Evolutionary conservation across 2,797 vertebrate genomes (phyloP), one percentile per base, ranked within the genome.

Genomic region (Luscinia luscinia): DNA sequence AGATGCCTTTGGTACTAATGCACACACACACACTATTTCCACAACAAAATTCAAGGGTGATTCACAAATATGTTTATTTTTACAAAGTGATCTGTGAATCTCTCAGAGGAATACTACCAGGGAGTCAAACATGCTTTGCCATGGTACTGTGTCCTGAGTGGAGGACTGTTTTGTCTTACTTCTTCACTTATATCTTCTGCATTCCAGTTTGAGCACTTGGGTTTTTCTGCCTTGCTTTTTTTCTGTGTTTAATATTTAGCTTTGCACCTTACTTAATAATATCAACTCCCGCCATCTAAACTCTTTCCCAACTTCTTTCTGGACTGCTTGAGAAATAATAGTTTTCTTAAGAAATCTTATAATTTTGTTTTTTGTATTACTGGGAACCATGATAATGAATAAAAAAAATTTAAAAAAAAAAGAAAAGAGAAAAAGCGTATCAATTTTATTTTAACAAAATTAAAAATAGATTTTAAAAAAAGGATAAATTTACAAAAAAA

Each of bases 371-470:
- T 87, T 77, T 26, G 36, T 2, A 2, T 41, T 45, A n/a, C 15
- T 63, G 5, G 22, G 11, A 13, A 46, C 1, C 2, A 27, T 38
- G 40, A 55, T 18, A 66, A 58, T 22, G 15, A 80, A 58, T 69
- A 49, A 1, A 5, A 46, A 24, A 24, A 36, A 30, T n/a, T n/a
- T 2, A 3, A 3, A 12, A 22, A 36, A 27, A 3, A 3, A 3
- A 12, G 34, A 34, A 34, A 34, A 34, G 34, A 4, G 24, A 4
- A 72, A 66, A 77, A 26, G 1, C 0, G 16, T 36, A 17, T 17
- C 41, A 15, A 59, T 8, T 34, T 4, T 59, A 9, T 27, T 43
- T 23, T 15, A 16, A 15, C 3, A 55, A 55, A 13, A 21, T 32
- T 20, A 40, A 40, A 82, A 41, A 46, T 2, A 34, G 2, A 59